Evolutionary conservation across 1,140 invertebrate species (phyloP).

Genomic region (Coenobita brevimanus): DNA sequence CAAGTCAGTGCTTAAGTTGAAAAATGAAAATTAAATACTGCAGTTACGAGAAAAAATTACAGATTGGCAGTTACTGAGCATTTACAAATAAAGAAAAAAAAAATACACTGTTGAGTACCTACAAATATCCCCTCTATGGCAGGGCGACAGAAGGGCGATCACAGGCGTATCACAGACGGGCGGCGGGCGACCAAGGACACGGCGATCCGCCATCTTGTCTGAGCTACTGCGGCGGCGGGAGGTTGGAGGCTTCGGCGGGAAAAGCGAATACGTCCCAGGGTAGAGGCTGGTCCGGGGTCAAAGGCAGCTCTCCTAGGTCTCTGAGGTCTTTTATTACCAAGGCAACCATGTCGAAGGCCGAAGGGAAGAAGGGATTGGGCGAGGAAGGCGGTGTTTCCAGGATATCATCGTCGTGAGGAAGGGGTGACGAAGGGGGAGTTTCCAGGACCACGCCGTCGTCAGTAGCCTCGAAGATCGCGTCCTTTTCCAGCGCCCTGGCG

Average conservation of each 20-base stretch:
- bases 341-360: neutral
- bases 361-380: neutral
- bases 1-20: no score
- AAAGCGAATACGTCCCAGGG: constrained; percentile 50
- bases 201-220: neutral
- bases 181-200: no score
- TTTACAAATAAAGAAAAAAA: no score
- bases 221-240: neutral
- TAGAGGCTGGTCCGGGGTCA: constrained; percentile 35
- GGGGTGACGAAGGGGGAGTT: constrained; percentile 37
- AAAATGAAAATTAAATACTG: no score
- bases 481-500: neutral
- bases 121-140: neutral
- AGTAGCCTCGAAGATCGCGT: neutral
- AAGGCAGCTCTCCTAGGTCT: constrained; percentile 25
- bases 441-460: neutral
- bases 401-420: neutral
- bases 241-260: neutral
- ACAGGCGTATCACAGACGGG: constrained; percentile 30
- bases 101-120: neutral
- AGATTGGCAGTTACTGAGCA: no score
- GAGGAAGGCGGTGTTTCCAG: constrained; percentile 40
- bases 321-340: constrained; percentile 9
- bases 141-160: neutral
- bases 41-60: no score